phyloP scores from a whole-genome alignment of 2,888 invertebrate species.

The Mimumesa dahlbomi region DNA sequence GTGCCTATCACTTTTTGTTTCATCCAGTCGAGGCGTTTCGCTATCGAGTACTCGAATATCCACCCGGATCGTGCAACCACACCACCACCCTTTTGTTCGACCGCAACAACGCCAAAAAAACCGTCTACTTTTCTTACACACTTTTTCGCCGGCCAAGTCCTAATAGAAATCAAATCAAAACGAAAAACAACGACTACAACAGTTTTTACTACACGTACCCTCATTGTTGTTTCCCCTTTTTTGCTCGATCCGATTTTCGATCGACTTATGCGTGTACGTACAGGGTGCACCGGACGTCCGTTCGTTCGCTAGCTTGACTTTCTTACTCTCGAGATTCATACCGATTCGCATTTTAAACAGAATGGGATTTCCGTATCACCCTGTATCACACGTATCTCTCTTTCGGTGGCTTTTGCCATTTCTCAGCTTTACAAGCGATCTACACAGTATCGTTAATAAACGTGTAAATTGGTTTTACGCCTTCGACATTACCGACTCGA shows the following conservation, averaged over 20 bases:
- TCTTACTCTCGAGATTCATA: too few relatives aligned
- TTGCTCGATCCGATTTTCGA: slow-evolving; percentile 17
- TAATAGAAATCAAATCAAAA: neutral
- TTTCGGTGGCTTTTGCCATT: slow-evolving; percentile 10
- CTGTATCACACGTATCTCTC: slow-evolving; percentile 22
- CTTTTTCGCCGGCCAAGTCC: neutral
- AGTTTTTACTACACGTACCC: too few relatives aligned
- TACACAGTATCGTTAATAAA: too few relatives aligned
- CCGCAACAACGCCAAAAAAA: slow-evolving; percentile 14
- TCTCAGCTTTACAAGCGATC: neutral
- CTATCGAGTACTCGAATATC: too few relatives aligned
- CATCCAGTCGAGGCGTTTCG: slow-evolving; percentile 40
- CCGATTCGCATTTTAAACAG: neutral
- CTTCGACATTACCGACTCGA: slow-evolving; percentile 6
- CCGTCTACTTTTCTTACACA: slow-evolving; percentile 20
- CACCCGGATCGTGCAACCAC: slow-evolving; percentile 23
- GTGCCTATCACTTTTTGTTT: slow-evolving; percentile 71
- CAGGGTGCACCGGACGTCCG: slow-evolving; percentile 13
- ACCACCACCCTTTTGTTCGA: slow-evolving; percentile 5
- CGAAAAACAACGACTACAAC: neutral
- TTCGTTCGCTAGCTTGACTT: too few relatives aligned
- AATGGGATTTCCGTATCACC: slow-evolving; percentile 4
- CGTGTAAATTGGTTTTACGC: slow-evolving; percentile 3
- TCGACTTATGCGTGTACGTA: slow-evolving; percentile 13
- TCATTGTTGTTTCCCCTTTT: slow-evolving; percentile 11